phyloP scores from a whole-genome alignment of 2,888 invertebrate genomes.

The Ectobius pallidus region DNA sequence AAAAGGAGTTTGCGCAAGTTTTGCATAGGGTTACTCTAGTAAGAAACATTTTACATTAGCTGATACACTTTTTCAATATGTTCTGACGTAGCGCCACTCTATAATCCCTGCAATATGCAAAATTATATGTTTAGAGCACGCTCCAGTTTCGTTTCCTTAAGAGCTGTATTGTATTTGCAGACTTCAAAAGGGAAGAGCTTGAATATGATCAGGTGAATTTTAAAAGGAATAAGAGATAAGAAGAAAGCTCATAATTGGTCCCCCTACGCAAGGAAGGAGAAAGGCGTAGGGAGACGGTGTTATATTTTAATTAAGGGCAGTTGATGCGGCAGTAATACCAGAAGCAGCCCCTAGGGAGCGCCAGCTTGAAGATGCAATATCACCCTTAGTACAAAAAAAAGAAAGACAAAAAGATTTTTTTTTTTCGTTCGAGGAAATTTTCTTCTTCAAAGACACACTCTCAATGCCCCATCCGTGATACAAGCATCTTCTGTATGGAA shows the following conservation, averaged over 20 bases:
- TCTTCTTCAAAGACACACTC: constrained; percentile 3
- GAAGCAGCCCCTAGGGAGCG: constrained; percentile 16
- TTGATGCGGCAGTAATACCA: constrained; percentile 35
- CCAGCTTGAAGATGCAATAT: constrained; percentile 25
- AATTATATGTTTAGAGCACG: no score
- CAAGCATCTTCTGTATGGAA: not conserved
- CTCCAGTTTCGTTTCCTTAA: no score
- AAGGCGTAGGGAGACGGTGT: not conserved
- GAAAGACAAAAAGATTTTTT: not conserved
- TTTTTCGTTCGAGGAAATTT: not conserved
- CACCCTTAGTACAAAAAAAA: constrained; percentile 4
- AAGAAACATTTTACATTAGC: no score
- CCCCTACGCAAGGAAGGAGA: not conserved
- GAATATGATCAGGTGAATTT: constrained; percentile 14
- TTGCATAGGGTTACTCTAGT: no score
- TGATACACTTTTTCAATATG: no score
- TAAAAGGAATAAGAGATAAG: not conserved
- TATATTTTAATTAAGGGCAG: constrained; percentile 38
- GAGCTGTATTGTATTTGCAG: no score
- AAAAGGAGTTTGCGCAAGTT: no score
- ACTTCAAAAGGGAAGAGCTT: not conserved
- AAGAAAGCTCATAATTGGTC: constrained; percentile 13
- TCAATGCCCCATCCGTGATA: not conserved
- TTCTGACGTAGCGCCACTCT: no score
- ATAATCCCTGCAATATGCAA: no score